phyloP scores from a whole-genome alignment of 2,113 vertebrate genomes.

The Struthio camelus region DNA sequence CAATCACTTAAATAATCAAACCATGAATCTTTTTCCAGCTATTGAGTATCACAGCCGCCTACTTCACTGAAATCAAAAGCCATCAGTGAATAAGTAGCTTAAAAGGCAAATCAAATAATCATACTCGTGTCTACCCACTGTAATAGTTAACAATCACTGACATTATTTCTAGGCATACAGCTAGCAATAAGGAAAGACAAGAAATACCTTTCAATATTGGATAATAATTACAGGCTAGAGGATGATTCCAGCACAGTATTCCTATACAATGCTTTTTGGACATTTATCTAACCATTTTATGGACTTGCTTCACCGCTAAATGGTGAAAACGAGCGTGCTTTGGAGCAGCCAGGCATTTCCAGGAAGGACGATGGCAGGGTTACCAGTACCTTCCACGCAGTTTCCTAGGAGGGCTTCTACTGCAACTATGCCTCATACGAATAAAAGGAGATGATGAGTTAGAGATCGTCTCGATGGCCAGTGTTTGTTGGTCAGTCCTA shows the following conservation, averaged over 20 bases:
- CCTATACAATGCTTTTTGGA: background rate
- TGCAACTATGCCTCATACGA: background rate
- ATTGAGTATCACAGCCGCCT: background rate
- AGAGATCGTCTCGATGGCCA: background rate
- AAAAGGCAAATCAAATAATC: conserved; percentile 53
- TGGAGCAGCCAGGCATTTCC: background rate
- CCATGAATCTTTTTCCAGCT: background rate
- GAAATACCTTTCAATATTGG: background rate
- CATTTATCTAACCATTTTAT: background rate
- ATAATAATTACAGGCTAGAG: conserved; percentile 16
- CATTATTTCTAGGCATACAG: background rate
- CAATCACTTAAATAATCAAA: conserved; percentile 26
- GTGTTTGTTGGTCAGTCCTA: background rate
- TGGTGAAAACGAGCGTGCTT: background rate
- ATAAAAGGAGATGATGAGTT: background rate
- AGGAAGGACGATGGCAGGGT: background rate
- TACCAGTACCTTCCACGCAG: accelerated
- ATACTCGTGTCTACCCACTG: background rate
- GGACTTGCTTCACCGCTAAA: conserved; percentile 3
- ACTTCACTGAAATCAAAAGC: conserved; percentile 34
- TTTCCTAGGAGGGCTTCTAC: background rate
- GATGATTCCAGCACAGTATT: background rate
- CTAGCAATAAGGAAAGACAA: background rate
- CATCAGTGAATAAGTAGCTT: conserved; percentile 27
- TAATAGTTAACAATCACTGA: conserved; percentile 18